Conservation (phyloP, 2,888 invertebrate genomes). For the Agonopterix alstromeriana region DNA sequence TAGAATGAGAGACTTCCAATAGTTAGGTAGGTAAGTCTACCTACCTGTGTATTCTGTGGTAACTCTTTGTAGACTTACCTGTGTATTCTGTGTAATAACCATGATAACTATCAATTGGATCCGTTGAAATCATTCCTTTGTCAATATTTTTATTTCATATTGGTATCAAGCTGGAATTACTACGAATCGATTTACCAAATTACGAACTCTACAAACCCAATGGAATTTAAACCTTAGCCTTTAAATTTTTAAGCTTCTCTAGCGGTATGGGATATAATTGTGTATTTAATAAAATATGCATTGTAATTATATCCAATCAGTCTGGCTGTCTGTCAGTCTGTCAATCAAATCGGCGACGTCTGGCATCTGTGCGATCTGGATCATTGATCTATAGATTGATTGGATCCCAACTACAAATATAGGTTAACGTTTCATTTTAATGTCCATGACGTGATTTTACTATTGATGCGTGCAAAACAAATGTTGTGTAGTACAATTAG, state of each 20-base stretch:
- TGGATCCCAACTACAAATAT: conserved; percentile 24
- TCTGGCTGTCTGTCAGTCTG: conserved; percentile 57
- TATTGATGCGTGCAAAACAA: no score
- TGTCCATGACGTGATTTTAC: no score
- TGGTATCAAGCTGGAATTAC: conserved; percentile 1
- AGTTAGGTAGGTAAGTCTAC: no score
- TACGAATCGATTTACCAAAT: not conserved
- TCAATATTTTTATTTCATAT: not conserved
- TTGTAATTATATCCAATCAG: conserved; percentile 71
- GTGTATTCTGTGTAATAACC: not conserved
- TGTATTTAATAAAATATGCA: conserved; percentile 50
- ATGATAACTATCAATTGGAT: not conserved
- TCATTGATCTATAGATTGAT: conserved; percentile 41
- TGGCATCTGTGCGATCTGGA: conserved; percentile 28
- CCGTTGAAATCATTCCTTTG: not conserved
- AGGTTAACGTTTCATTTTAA: not conserved
- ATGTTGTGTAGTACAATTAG: no score
- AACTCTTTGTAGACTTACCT: no score
- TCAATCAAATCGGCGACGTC: conserved; percentile 46
- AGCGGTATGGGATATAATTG: not conserved
- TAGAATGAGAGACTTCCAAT: no score
- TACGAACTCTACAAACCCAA: not conserved
- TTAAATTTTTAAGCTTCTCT: conserved; percentile 5
- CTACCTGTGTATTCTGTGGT: no score
- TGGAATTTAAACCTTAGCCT: conserved; percentile 7